A percentile compares a stretch with the other conserved stretches of the same genome.
These are phyloP conservation scores for Heterotis niloticus DNA, from an alignment of 2,113 vertebrate genomes.

Conservation along the genomic window DNA sequence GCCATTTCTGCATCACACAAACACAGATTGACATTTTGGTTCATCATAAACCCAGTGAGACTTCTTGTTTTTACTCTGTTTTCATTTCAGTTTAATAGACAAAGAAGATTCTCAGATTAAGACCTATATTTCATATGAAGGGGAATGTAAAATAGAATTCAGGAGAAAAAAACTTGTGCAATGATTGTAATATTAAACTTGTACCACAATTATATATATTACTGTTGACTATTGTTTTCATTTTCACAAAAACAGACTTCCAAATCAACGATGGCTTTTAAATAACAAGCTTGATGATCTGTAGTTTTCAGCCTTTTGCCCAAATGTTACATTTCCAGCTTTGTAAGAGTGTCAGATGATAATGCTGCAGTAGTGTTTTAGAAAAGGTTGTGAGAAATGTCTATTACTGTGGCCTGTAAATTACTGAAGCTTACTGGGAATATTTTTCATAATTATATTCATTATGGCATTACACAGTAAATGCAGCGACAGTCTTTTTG, in stretches of 20 bases:
- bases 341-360: not conserved
- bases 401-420: conserved; percentile 2
- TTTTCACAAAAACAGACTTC: not conserved
- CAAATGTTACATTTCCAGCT: not conserved
- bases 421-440: not conserved
- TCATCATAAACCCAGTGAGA: not conserved
- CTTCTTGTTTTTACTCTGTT: not conserved
- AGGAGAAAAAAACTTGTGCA: not conserved
- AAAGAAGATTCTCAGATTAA: conserved; percentile 10
- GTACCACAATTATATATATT: not conserved
- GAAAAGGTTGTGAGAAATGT: not conserved
- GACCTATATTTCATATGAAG: not conserved
- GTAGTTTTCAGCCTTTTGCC: not conserved
- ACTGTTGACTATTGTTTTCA: not conserved
- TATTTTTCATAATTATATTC: not conserved
- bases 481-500: not conserved
- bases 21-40: not conserved
- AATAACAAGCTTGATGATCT: not conserved
- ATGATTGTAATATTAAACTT: not conserved
- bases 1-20: no score
- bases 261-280: not conserved
- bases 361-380: no score
- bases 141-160: conserved; percentile 17
- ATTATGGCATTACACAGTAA: not conserved
- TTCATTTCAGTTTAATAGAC: not conserved